Evolutionary conservation across 1,140 invertebrate genomes (phyloP).

Genomic region (Magallana ariakensis): DNA sequence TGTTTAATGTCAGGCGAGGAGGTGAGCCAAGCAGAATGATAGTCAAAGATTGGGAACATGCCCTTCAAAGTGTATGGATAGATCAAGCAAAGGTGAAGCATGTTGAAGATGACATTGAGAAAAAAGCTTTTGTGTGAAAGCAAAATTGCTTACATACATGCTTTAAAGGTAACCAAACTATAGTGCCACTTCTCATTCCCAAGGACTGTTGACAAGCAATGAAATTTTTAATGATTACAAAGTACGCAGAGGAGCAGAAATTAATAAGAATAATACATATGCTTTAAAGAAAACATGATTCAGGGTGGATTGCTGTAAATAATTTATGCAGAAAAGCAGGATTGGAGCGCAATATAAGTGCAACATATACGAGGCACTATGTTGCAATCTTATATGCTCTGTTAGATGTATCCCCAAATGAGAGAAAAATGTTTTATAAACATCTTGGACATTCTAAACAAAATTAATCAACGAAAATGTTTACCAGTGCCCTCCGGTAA

Average conservation of each 20-base stretch:
- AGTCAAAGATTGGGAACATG: too few relatives aligned
- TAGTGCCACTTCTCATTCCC: too few relatives aligned
- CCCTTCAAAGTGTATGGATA: constrained; percentile 57
- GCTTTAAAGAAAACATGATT: constrained; percentile 55
- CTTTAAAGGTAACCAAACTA: too few relatives aligned
- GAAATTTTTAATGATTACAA: constrained; percentile 30
- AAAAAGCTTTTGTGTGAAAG: too few relatives aligned
- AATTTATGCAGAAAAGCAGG: constrained; percentile 15
- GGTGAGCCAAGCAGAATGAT: too few relatives aligned
- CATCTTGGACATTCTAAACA: too few relatives aligned
- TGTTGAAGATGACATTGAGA: too few relatives aligned
- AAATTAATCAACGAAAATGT: constrained; percentile 55
- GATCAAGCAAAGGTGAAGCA: background rate
- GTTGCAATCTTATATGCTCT: too few relatives aligned
- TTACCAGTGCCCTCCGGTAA: constrained; percentile 47
- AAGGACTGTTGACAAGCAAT: constrained; percentile 47
- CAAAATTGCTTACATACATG: too few relatives aligned
- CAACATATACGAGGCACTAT: too few relatives aligned
- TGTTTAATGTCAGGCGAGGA: constrained; percentile 60
- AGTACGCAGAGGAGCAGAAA: constrained; percentile 25
- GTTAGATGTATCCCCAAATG: constrained; percentile 25
- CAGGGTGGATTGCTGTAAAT: constrained; percentile 47
- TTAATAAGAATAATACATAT: constrained; percentile 47
- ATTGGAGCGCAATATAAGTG: too few relatives aligned
- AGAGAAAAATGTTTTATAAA: too few relatives aligned